Conservation (phyloP, 53 echinoderm and acorn worm genomes). For the Echinarachnius parma region DNA sequence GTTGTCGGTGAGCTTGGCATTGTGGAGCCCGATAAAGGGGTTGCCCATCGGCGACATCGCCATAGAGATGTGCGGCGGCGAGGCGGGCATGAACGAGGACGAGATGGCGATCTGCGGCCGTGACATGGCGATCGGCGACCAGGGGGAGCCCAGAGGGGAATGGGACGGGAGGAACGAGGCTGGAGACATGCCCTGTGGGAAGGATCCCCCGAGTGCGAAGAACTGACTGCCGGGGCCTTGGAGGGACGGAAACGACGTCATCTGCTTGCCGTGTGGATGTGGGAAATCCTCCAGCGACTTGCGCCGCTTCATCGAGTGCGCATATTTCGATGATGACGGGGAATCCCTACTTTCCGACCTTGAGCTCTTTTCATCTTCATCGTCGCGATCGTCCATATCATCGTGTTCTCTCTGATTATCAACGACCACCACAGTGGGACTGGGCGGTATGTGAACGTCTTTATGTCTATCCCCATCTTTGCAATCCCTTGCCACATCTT, state of each 20-base stretch:
- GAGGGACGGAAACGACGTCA: slow-evolving; percentile 49
- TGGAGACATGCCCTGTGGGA: slow-evolving; percentile 76
- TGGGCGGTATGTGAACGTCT: slow-evolving; percentile 72
- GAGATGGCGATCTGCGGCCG: slow-evolving; percentile 43
- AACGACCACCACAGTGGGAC: slow-evolving; percentile 71
- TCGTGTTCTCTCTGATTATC: slow-evolving; percentile 40
- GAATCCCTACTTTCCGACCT: slow-evolving; percentile 46
- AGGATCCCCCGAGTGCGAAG: slow-evolving; percentile 51
- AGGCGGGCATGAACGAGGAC: slow-evolving; percentile 48
- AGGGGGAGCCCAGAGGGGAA: slow-evolving; percentile 58
- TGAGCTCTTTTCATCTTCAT: slow-evolving; percentile 35
- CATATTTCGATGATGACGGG: slow-evolving; percentile 59
- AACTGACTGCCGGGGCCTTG: slow-evolving; percentile 63
- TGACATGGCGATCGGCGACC: slow-evolving; percentile 45
- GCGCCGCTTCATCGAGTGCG: slow-evolving; percentile 59
- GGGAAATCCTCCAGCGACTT: slow-evolving; percentile 49
- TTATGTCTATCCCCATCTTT: slow-evolving; percentile 61
- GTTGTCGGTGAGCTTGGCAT: slow-evolving; percentile 33
- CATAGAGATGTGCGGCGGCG: slow-evolving; percentile 73
- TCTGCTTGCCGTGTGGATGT: slow-evolving; percentile 32
- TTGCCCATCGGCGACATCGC: slow-evolving; percentile 34
- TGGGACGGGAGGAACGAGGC: slow-evolving; percentile 76
- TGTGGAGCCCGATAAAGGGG: slow-evolving; percentile 47
- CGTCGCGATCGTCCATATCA: slow-evolving; percentile 46
- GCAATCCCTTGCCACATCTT: slow-evolving; percentile 65